These are phyloP conservation scores for rabbit (Oryctolagus cuniculus) DNA, from an alignment of 2,113 vertebrate genomes.

Conservation along the genomic window mOryCun1.1 NC_091434.1:182734501-182735000, in stretches of 20 bases:
- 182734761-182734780: neutral
- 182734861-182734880: constrained; percentile 18
- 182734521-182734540: neutral
- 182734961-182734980: too few species aligned
- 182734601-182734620: neutral
- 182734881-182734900: neutral
- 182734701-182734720: neutral
- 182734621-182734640: fast-evolving
- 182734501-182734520: neutral
- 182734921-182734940: neutral
- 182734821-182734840: neutral
- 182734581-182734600: neutral
- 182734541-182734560: neutral
- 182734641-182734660: neutral
- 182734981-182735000: too few species aligned
- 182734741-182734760: neutral
- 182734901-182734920: neutral
- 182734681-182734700: neutral
- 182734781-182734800: neutral
- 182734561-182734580: neutral
- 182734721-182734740: neutral
- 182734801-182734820: neutral
- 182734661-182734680: too few species aligned
- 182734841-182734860: neutral
- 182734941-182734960: too few species aligned